phyloP scores from a whole-genome alignment of 2,797 vertebrate species.

The Brachyrhaphis roseni region DNA sequence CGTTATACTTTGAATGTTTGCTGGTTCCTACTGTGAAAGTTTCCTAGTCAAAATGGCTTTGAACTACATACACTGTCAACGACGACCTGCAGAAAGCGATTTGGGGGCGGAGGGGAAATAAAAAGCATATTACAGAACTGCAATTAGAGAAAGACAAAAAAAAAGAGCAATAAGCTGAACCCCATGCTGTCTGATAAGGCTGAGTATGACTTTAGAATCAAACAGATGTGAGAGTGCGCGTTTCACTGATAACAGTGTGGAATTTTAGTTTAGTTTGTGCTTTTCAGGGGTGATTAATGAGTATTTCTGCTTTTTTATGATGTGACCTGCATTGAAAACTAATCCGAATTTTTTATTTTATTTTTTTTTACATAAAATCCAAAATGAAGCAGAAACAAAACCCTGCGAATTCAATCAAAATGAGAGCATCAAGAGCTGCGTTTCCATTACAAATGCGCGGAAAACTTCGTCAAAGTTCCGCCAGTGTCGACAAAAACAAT shows the following conservation, averaged over 20 bases:
- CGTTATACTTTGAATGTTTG: conserved; percentile 39
- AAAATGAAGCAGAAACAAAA: conserved; percentile 26
- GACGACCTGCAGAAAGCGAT: conserved; percentile 56
- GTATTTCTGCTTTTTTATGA: conserved; percentile 1
- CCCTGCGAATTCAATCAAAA: conserved; percentile 7
- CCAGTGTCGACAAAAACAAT: no score
- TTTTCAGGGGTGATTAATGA: conserved; percentile 24
- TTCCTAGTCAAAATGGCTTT: conserved; percentile 55
- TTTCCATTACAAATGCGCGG: no score
- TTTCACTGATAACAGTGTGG: conserved; percentile 26
- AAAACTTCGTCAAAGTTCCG: no score
- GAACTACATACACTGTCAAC: conserved; percentile 41
- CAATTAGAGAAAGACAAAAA: conserved; percentile 48
- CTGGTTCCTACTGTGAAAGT: conserved; percentile 39
- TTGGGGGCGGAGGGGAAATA: background rate
- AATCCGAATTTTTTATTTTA: background rate
- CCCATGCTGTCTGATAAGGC: conserved; percentile 59
- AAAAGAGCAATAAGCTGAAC: conserved; percentile 55
- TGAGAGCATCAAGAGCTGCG: background rate
- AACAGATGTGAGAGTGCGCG: conserved; percentile 11
- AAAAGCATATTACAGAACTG: conserved; percentile 30
- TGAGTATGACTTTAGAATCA: conserved; percentile 46
- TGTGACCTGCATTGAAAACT: conserved; percentile 12
- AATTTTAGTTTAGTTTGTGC: conserved; percentile 28
- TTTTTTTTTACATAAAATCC: conserved; percentile 17